Conservation (phyloP, 2,797 vertebrate genomes). For the Danio choprae region DNA sequence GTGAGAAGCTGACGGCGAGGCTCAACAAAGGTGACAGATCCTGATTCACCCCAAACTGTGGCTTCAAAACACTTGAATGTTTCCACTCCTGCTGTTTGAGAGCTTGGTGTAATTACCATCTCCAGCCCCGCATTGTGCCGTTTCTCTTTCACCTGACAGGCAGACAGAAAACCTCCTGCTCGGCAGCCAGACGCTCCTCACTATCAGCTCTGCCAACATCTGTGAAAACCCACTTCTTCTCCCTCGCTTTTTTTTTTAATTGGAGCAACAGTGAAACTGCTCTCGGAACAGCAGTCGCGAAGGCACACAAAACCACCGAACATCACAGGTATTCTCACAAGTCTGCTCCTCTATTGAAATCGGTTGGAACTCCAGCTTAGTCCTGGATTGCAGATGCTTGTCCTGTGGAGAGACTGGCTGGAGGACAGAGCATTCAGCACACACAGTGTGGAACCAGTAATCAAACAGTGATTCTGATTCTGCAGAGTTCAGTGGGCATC, state of each 20-base stretch:
- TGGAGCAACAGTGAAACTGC: constrained; percentile 13
- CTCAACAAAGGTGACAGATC: constrained; percentile 32
- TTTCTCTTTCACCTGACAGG: constrained; percentile 56
- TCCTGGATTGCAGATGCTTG: constrained; percentile 38
- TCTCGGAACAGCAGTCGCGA: constrained; percentile 30
- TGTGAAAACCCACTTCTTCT: constrained; percentile 24
- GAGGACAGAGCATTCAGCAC: constrained; percentile 40
- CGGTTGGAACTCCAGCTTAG: constrained; percentile 14
- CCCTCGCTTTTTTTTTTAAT: constrained; percentile 15
- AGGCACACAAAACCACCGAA: constrained; percentile 36
- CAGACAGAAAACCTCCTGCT: constrained; percentile 49
- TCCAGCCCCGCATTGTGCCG: constrained; percentile 51
- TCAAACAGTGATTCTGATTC: constrained; percentile 37
- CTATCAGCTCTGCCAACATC: constrained; percentile 45
- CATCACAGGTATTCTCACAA: not conserved
- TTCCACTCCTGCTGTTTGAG: constrained; percentile 51
- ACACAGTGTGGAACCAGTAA: constrained; percentile 32
- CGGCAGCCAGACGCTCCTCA: constrained; percentile 31
- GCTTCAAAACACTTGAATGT: constrained; percentile 43
- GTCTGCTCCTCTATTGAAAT: not conserved
- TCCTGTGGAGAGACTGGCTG: constrained; percentile 32
- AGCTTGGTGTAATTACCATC: constrained; percentile 55
- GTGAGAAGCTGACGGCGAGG: constrained; percentile 20
- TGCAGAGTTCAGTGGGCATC: constrained; percentile 51
- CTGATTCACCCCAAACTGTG: constrained; percentile 34